These are phyloP conservation scores for Stictonetta naevosa DNA, from an alignment of 2,113 vertebrate species.

Conservation along the genomic window DNA sequence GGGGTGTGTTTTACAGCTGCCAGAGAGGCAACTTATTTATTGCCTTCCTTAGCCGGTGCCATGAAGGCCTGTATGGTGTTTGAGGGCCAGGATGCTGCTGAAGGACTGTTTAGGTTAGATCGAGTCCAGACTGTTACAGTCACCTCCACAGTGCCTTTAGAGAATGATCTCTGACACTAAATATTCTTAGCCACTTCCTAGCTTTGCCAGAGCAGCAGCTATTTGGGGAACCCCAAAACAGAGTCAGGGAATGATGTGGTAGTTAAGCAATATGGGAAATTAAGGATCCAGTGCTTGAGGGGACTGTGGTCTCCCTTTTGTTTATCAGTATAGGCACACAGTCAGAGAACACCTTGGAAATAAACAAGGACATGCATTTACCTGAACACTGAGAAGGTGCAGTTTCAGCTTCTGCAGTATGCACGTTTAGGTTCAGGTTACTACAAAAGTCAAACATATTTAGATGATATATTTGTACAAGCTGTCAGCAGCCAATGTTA, in stretches of 20 bases:
- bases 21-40: neutral
- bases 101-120: neutral
- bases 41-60: neutral
- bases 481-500: neutral
- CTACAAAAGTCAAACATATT: neutral
- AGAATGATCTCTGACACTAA: neutral
- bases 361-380: neutral
- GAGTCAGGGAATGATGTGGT: neutral
- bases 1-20: neutral
- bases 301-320: fast-evolving
- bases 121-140: neutral
- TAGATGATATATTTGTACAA: neutral
- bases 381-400: neutral
- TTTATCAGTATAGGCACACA: fast-evolving
- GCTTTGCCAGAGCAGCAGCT: neutral
- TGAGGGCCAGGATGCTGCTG: neutral
- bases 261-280: neutral
- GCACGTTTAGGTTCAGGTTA: neutral
- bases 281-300: neutral
- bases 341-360: neutral
- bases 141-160: neutral
- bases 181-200: neutral
- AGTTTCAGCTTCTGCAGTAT: neutral
- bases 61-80: neutral
- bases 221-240: neutral